phyloP scores from a whole-genome alignment of 2,113 vertebrate species.

The Rhinolophus sinicus region DNA sequence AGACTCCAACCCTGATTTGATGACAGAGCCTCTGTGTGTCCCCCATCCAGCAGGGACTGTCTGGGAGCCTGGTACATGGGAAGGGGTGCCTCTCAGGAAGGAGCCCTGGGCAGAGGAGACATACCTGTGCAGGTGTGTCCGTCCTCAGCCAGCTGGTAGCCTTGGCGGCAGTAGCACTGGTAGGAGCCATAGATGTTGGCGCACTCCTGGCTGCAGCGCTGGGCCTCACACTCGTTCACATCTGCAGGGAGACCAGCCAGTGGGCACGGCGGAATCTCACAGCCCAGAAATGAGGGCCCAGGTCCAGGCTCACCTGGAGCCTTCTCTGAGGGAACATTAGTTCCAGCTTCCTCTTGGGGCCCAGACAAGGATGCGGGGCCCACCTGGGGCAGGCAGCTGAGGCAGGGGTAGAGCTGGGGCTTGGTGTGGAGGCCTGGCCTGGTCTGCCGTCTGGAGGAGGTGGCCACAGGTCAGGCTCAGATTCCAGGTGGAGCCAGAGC shows the following conservation, averaged over 20 bases:
- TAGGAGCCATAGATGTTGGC: constrained; percentile 96
- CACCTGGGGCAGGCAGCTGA: rapidly evolving
- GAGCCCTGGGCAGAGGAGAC: background rate
- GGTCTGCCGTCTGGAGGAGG: background rate
- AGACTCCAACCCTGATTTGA: rapidly evolving
- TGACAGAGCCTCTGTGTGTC: background rate
- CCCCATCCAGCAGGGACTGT: rapidly evolving
- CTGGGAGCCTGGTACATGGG: background rate
- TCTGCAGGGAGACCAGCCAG: constrained; percentile 81
- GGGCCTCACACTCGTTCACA: constrained; percentile 92
- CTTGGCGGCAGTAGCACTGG: constrained; percentile 96
- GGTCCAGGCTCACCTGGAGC: background rate
- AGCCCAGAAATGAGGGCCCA: rapidly evolving
- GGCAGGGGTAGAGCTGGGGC: background rate
- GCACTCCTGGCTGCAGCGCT: constrained; percentile 95
- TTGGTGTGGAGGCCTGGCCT: background rate
- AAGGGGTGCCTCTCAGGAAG: background rate
- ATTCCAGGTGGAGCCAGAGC: rapidly evolving
- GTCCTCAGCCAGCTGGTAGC: constrained; percentile 94
- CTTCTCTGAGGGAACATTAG: background rate
- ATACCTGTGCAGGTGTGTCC: constrained; percentile 94
- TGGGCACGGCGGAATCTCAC: rapidly evolving
- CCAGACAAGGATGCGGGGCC: background rate
- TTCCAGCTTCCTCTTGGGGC: background rate
- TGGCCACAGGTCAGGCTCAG: background rate